Conservation (phyloP, 2,113 vertebrate genomes). For the Lycaon pictus region DNA sequence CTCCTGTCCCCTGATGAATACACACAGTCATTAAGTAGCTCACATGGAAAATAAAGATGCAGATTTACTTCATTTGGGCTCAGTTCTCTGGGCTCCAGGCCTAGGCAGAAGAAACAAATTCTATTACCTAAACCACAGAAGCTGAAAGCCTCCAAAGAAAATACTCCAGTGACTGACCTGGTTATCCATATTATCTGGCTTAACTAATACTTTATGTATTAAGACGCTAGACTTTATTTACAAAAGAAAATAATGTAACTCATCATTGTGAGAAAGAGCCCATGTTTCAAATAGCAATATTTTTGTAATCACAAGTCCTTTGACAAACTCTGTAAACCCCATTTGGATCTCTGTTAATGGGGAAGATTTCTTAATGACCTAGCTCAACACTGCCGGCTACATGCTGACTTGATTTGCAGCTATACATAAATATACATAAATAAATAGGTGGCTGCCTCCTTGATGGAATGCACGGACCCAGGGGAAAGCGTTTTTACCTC, state of each 20-base stretch:
- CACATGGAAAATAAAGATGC: constrained; percentile 52
- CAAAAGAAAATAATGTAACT: constrained; percentile 47
- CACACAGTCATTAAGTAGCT: constrained; percentile 52
- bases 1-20: constrained; percentile 15
- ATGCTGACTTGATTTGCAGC: constrained; percentile 38
- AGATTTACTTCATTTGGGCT: constrained; percentile 55
- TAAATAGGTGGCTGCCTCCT: background rate
- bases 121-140: constrained; percentile 58
- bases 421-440: background rate
- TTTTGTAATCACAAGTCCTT: constrained; percentile 53
- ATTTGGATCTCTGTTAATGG: constrained; percentile 36
- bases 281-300: constrained; percentile 39
- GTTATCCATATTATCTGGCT: background rate
- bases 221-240: constrained; percentile 2
- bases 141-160: constrained; percentile 59
- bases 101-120: constrained; percentile 32
- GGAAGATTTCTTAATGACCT: constrained; percentile 48
- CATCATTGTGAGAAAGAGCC: background rate
- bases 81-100: constrained; percentile 25
- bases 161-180: background rate
- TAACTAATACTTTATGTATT: background rate
- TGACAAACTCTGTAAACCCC: background rate
- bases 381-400: background rate
- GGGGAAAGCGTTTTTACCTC: background rate
- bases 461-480: background rate